Evolutionary conservation across 2,888 invertebrate genomes (phyloP), one percentile per base, ranked within the genome.

Genomic region (Dryobota labecula): DNA sequence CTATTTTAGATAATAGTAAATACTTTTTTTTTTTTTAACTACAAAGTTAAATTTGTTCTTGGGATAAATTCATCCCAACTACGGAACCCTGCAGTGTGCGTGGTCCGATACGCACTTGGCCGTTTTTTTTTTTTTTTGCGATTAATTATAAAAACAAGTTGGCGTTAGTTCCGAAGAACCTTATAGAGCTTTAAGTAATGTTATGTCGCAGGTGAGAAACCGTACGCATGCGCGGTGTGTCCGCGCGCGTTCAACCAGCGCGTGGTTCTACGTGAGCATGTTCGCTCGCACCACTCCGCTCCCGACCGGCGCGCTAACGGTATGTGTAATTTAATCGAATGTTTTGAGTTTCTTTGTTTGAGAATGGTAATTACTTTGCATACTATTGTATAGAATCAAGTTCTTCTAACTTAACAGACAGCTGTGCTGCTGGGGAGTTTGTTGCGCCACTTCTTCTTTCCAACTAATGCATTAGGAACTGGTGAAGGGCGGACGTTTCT

Each of bases 241-340:
- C 98, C 98, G 27, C 97, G 98, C 74, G 98, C 98, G 41, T 98
- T 98, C 92, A 98, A 98, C 95, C 98, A 98, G 91, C 97, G 98
- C 84, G 98, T 98, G 0, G 98, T 98, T 41, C 93, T 98, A 45
- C 96, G 98, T 2, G 98, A 98, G 87, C 98, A 98, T 88, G 98
- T 98, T 60, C 96, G 98, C 68, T 98, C 98, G 18, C 98, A 98
- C 92, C 98, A 98, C 94, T 98, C 98, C 1, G 98, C 98, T 13
- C 97, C 98, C 18, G 98, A 98, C 93, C 96, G 97, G 0, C 97
- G 97, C 78, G 97, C 92, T 45, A 93, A 93, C 81, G 95, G 95
- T 53, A 9, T 53, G 27, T 43, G 18, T 9, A 15, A 56, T 24
- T 30, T 20, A 20, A 54, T 54, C 15, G 4, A 11, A 57, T 18